Evolutionary conservation across 2,888 invertebrate species (phyloP), one percentile per base, ranked within the genome.

Genomic region (Bombyx huttoni): DNA sequence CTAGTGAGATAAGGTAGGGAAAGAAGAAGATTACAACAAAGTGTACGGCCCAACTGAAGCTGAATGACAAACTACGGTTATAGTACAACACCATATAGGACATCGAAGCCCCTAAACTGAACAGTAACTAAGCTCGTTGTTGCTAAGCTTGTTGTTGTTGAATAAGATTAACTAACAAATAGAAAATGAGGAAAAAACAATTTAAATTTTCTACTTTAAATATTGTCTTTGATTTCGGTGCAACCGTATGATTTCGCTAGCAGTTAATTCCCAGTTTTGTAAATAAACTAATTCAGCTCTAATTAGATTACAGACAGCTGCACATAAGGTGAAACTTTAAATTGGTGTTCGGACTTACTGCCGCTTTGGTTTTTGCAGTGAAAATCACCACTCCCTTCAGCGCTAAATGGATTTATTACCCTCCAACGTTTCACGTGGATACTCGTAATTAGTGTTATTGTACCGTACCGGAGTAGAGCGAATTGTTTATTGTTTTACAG

Each of bases 341-440:
- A 81, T 82, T 78, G 75, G 79, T 67, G 62, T 68, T 67, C 69
- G 71, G 69, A 68, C 40, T 8, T 68, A 69, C 66, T 59, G 66
- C 71, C 65, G 70, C 73, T 69, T 68, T 64, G 70, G 78, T 77
- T 80, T 78, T 81, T 79, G 81, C 78, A 64, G 63, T 74, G 72
- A 73, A 71, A 82, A 83, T 84, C 82, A 82, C 71, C 69, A 64
- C 71, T 70, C 72, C 75, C 77, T 83, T 83, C 82, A 82, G 63
- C 61, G 68, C 67, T 82, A 80, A 84, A 83, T 78, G 76, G 80
- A 85, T 85, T 85, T 84, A 84, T 84, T 76, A 74, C 78, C 67
- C 56, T 66, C 66, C 68, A 70, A 73, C 68, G 73, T 72, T 78
- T 72, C 80, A 79, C 77, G 76, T 81, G 78, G 75, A 73, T 70